These are phyloP conservation scores for Sericinus montela DNA, from an alignment of 2,888 invertebrate genomes.

Conservation along the genomic window DNA sequence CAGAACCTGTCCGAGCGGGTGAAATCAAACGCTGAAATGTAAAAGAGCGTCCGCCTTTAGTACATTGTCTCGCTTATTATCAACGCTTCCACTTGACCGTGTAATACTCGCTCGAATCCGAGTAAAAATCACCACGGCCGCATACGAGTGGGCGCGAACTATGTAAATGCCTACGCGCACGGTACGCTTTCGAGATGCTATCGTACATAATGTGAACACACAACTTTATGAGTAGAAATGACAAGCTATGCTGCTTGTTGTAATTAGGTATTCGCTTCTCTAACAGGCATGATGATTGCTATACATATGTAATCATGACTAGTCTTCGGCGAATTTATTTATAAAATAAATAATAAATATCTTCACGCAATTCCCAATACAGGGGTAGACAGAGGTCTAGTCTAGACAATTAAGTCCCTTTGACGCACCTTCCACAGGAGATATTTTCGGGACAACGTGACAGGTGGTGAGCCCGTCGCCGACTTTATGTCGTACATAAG, in stretches of 20 bases:
- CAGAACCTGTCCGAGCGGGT: conserved; percentile 56
- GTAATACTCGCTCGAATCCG: conserved; percentile 60
- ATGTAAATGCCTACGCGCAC: conserved; percentile 71
- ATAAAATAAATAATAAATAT: too few species aligned
- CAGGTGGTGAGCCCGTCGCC: too few species aligned
- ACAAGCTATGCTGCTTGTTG: conserved; percentile 40
- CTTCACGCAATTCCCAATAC: too few species aligned
- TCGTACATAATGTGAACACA: conserved; percentile 46
- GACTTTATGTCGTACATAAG: too few species aligned
- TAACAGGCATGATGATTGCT: too few species aligned
- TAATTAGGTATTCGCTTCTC: conserved; percentile 30
- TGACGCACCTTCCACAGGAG: too few species aligned
- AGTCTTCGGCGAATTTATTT: background rate
- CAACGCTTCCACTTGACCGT: conserved; percentile 57
- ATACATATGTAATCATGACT: background rate
- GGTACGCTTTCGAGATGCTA: conserved; percentile 64
- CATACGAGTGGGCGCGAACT: conserved; percentile 61
- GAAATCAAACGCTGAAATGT: conserved; percentile 54
- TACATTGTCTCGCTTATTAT: conserved; percentile 46
- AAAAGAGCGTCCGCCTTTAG: conserved; percentile 42
- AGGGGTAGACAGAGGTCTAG: too few species aligned
- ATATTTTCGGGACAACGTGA: too few species aligned
- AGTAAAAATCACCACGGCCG: conserved; percentile 53
- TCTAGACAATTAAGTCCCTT: too few species aligned
- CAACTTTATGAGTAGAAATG: conserved; percentile 40